Conservation (phyloP, 2,797 vertebrate species). For the Rachycentron canadum region DNA sequence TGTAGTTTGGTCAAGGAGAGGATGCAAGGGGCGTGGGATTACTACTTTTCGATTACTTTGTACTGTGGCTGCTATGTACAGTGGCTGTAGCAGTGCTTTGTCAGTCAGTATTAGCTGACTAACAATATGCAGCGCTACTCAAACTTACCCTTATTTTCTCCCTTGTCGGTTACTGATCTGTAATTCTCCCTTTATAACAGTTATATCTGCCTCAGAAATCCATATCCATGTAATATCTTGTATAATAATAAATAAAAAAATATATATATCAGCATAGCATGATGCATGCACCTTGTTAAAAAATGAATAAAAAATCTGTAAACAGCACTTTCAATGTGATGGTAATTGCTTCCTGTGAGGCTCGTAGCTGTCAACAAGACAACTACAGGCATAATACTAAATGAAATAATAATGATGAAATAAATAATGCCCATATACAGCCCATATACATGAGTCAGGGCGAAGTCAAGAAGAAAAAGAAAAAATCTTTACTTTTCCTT, state of each 20-base stretch:
- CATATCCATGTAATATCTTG: constrained; percentile 6
- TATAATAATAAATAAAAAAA: constrained; percentile 21
- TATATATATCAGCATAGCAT: constrained; percentile 14
- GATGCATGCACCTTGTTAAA: constrained; percentile 18
- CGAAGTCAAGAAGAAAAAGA: constrained; percentile 13
- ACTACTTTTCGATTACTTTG: too few species aligned
- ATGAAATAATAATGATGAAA: neutral
- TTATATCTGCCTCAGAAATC: neutral
- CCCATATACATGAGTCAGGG: constrained; percentile 8
- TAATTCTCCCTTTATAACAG: constrained; percentile 12
- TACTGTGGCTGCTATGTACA: neutral
- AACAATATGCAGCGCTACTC: neutral
- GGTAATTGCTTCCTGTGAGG: constrained; percentile 33
- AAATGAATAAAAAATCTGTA: neutral
- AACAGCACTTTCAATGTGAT: constrained; percentile 23
- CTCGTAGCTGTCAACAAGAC: constrained; percentile 26
- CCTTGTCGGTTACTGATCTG: neutral
- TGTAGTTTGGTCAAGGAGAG: neutral
- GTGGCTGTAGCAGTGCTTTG: neutral
- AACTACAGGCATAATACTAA: constrained; percentile 14
- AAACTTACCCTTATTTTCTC: neutral
- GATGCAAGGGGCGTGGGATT: neutral
- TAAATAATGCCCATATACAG: constrained; percentile 22
- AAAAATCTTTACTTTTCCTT: constrained; percentile 1
- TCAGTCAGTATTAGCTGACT: neutral